phyloP scores from a whole-genome alignment of 2,797 vertebrate genomes.

The Silurus aristotelis region DNA sequence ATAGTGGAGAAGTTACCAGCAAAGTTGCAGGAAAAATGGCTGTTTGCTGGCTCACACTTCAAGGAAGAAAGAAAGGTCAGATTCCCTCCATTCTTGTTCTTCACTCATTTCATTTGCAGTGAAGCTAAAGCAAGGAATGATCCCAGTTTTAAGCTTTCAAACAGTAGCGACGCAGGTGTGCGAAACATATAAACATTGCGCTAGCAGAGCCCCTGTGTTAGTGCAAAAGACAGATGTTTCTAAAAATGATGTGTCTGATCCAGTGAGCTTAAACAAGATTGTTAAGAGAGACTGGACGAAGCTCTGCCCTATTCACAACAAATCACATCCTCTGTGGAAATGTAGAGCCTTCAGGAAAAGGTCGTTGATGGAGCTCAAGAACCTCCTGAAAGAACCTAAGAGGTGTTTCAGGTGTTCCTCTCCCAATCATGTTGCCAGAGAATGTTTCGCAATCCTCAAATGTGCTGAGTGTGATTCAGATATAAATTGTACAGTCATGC shows the following conservation, averaged over 20 bases:
- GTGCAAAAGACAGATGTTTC: no score
- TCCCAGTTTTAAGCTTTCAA: constrained; percentile 8
- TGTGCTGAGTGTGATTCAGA: constrained; percentile 26
- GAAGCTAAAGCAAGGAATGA: constrained; percentile 29
- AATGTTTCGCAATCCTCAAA: constrained; percentile 16
- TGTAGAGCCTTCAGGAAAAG: constrained; percentile 19
- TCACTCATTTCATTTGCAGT: constrained; percentile 11
- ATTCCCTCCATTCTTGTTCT: constrained; percentile 34
- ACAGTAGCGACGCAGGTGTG: not conserved
- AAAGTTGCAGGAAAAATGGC: constrained; percentile 36
- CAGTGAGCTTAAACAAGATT: no score
- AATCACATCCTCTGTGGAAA: not conserved
- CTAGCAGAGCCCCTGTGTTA: no score
- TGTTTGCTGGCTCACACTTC: constrained; percentile 15
- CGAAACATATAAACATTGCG: no score
- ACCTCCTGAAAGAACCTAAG: constrained; percentile 23
- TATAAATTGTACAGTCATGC: constrained; percentile 31
- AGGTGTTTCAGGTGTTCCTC: constrained; percentile 30
- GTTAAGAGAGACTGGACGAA: no score
- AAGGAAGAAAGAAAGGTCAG: constrained; percentile 26
- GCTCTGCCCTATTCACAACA: constrained; percentile 15
- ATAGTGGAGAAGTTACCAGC: constrained; percentile 34
- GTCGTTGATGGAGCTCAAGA: not conserved
- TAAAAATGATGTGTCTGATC: no score
- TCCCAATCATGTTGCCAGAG: not conserved